Percentiles rank a stretch among this genome's conserved stretches.
phyloP scores from a whole-genome alignment of 2,888 invertebrate genomes.

The Microlaimidae sp. region DNA sequence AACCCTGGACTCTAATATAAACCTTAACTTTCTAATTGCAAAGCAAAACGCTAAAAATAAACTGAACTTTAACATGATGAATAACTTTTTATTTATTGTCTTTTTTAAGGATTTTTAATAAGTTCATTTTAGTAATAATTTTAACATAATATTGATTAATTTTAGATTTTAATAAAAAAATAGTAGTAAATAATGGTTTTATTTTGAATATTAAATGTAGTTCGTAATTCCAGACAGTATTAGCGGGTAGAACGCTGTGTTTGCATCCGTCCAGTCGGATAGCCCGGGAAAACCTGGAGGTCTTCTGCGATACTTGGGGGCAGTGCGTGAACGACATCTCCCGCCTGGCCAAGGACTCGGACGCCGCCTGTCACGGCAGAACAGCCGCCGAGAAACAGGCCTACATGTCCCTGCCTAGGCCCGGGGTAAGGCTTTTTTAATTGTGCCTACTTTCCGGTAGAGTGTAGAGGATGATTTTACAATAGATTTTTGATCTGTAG shows the following conservation, averaged over 20 bases:
- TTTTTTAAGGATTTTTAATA: too few relatives aligned
- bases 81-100: too few relatives aligned
- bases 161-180: too few relatives aligned
- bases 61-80: too few relatives aligned
- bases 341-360: slow-evolving; percentile 40
- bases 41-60: too few relatives aligned
- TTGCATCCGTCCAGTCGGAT: slow-evolving; percentile 81
- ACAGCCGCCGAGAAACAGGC: slow-evolving; percentile 50
- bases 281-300: slow-evolving; percentile 85
- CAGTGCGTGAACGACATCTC: slow-evolving; percentile 63
- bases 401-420: slow-evolving; percentile 81
- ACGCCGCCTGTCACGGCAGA: slow-evolving; percentile 31
- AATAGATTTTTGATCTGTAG: too few relatives aligned
- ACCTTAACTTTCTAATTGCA: too few relatives aligned
- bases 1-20: too few relatives aligned
- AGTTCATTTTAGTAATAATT: too few relatives aligned
- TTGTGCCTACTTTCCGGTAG: neutral
- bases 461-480: too few relatives aligned
- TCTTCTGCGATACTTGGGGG: slow-evolving; percentile 43
- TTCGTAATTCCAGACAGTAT: slow-evolving; percentile 48
- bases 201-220: neutral
- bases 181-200: too few relatives aligned
- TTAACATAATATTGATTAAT: too few relatives aligned
- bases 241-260: slow-evolving; percentile 76
- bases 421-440: slow-evolving; percentile 58